Base-by-base conservation (phyloP, 2,888 invertebrate genomes). In the Helleia helle region DNA sequence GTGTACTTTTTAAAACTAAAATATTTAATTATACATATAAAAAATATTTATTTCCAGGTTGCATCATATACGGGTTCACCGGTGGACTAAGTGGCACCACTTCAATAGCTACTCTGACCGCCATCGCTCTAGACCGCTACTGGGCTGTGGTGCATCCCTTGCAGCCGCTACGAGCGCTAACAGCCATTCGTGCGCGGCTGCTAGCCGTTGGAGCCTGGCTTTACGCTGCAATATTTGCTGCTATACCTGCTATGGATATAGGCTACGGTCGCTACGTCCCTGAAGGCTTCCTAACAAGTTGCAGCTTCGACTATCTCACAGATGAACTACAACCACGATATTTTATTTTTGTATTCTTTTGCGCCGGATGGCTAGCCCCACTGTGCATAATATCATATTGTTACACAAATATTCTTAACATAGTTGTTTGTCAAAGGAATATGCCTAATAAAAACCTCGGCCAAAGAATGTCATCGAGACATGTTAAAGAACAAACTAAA, bases 241-340 rank as follows among this genome's bases (percentile, higher is more conserved):
- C 87, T 3, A 87, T 93, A 38, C 95, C 94, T 0, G 87, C 92
- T 0, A 62, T 89, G 15, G 86, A 90, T 55, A 83, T 93, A 29
- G 92, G 93, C 5, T 86, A 92, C 51, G 91, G 91, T 13, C 86
- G 84, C 24, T 95, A 94, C 73, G 91, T 93, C 9, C 93, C 94
- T 4, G 95, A 95, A 67, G 94, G 93, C 1, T 93, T 89, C 61
- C 86, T 94, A 44, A 94, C 93, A 12, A 92, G 92, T 55, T 95
- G 95, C 72, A 92, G 94, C 58, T 95, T 93, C 63, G 94, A 95
- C 69, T 95, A 95, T 59, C 85, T 95, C 36, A 89, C 92, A 1
- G 87, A 88, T n/a, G 87, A 89, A 40, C 57, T 71, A 1, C 62
- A 67, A 0, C 89, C 88, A 1, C 87, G 88, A 37, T 85, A 87